Evolutionary conservation across 2,113 vertebrate species (phyloP), one percentile per base, ranked within the genome.

Genomic region (Nerophis lumbriciformis): DNA sequence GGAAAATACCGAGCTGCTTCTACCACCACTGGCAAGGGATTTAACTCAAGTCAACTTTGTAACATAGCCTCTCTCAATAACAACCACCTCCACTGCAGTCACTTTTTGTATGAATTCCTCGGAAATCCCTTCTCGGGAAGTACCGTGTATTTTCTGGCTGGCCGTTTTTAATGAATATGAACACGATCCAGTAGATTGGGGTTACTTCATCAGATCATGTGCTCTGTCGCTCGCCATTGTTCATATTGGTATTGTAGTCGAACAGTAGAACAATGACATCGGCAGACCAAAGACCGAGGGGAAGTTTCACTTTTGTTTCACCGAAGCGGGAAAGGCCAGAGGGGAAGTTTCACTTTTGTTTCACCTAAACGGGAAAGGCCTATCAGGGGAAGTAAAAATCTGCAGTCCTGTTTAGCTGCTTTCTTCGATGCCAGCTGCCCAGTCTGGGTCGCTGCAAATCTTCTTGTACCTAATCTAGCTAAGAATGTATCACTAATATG

Each of bases 1-100:
- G 68, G 58, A 39, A 68, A 65, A 72, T 70, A 77, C 37, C 63
- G 59, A 71, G 59, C 75, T 70, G 71, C 63, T 59, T 69, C 75
- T 66, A 54, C 28, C 69, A 82, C 70, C 75, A 56, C 58, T 59
- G 63, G 15, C 52, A 64, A 59, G 59, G 63, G 83, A 75, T 67
- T 76, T 84, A 85, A 79, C 84, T 71, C 12, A 58, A 80, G 75
- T 87, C 83, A 79, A 62, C 74, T 81, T 76, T 78, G 81, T 86
- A 88, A 88, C 69, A 62, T 72, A 88, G 80, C 73, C 76, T 73
- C 82, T 86, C 11, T 81, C 75, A 82, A 88, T 82, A 90, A 86
- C 83, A 87, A 84, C 82, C 81, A 83, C 74, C 73, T 83, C 77
- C 59, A 79, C 69, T 36, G 19, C 66, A 68, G 71, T 78, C 70